Evolutionary conservation across 2,797 vertebrate genomes (phyloP).

Genomic region (Ceryle rudis): DNA sequence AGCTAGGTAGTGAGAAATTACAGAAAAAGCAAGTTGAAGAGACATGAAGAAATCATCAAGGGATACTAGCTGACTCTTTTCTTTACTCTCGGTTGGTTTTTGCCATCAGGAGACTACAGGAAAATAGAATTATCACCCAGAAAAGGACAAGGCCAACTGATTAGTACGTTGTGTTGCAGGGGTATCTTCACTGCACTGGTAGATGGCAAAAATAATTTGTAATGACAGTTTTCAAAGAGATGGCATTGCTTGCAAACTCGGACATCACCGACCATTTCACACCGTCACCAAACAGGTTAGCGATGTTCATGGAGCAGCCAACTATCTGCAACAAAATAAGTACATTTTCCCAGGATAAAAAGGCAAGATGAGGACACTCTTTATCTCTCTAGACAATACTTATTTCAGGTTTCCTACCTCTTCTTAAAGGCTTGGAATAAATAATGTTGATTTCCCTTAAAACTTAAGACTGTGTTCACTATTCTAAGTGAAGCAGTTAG

Average conservation of each 20-base stretch:
- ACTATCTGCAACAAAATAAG: not conserved
- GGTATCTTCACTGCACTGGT: not conserved
- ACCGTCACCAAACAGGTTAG: not conserved
- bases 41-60: not conserved
- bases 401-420: conserved; percentile 38
- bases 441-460: conserved; percentile 60
- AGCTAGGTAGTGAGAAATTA: not conserved
- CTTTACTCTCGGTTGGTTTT: not conserved
- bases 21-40: not conserved
- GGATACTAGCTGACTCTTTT: not conserved
- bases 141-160: not conserved
- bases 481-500: not conserved
- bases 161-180: not conserved
- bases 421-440: conserved; percentile 60
- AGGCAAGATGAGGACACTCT: not conserved
- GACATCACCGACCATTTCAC: not conserved
- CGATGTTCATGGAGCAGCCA: not conserved
- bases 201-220: not conserved
- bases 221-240: not conserved
- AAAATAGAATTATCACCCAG: not conserved
- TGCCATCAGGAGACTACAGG: not conserved
- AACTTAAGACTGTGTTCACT: conserved; percentile 17
- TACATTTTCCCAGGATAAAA: conserved; percentile 24
- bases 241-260: not conserved
- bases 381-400: conserved; percentile 30